Conservation (phyloP, 2,888 invertebrate species). For the Automeris io region DNA sequence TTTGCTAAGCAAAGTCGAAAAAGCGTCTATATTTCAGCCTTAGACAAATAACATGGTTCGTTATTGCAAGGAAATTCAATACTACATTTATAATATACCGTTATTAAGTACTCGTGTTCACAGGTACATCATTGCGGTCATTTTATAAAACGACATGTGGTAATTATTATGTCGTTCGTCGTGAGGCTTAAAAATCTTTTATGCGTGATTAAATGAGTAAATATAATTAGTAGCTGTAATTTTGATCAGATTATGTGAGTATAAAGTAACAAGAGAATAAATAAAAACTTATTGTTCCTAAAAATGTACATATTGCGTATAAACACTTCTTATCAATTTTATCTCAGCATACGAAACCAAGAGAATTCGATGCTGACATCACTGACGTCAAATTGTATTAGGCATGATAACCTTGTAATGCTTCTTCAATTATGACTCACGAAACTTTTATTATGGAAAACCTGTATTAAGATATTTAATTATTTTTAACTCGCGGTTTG, state of each 20-base stretch:
- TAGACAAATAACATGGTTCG: too few relatives aligned
- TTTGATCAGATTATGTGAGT: too few relatives aligned
- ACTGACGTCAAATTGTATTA: conserved; percentile 1
- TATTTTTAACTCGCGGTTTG: neutral
- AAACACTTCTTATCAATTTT: neutral
- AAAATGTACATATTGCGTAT: neutral
- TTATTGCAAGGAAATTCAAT: too few relatives aligned
- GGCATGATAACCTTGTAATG: neutral
- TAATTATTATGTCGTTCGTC: neutral
- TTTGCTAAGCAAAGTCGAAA: too few relatives aligned
- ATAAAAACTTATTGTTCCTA: neutral
- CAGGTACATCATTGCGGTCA: too few relatives aligned
- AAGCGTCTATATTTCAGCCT: too few relatives aligned
- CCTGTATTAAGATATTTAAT: neutral
- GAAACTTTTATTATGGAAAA: neutral
- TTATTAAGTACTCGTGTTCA: too few relatives aligned
- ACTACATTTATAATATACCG: too few relatives aligned
- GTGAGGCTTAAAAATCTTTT: neutral
- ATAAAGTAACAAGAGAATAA: neutral
- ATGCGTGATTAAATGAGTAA: neutral
- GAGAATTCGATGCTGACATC: neutral
- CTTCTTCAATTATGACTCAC: conserved; percentile 1
- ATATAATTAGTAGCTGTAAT: too few relatives aligned
- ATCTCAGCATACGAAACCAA: neutral
- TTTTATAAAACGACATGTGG: neutral